These are phyloP conservation scores for Thera obeliscata DNA, from an alignment of 2,888 invertebrate species.

Conservation along the genomic window DNA sequence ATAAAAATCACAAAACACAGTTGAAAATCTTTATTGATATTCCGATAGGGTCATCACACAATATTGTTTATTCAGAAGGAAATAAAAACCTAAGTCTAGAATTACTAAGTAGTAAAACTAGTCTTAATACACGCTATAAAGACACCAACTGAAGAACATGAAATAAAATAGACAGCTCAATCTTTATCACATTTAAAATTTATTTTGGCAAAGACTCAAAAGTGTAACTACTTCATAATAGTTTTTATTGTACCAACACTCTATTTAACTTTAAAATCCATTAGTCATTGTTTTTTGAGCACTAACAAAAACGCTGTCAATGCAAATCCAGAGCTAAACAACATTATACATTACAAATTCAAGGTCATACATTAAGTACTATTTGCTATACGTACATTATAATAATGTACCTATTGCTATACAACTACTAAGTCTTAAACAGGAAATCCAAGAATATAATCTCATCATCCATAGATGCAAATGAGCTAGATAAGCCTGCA, in stretches of 20 bases:
- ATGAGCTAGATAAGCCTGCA: no score
- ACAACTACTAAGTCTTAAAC: no score
- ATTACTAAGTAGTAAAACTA: not conserved
- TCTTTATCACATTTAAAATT: not conserved
- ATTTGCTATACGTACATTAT: not conserved
- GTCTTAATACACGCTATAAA: not conserved
- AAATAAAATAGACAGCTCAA: not conserved
- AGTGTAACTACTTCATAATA: not conserved
- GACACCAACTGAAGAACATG: not conserved
- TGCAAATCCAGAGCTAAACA: not conserved
- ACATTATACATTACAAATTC: conserved; percentile 6
- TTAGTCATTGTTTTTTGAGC: conserved; percentile 4
- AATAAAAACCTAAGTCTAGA: not conserved
- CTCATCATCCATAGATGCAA: no score
- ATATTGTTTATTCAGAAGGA: no score
- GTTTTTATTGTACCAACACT: not conserved
- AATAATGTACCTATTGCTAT: no score
- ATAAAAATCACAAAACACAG: not conserved
- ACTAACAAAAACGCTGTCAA: conserved; percentile 2
- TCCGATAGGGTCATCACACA: not conserved
- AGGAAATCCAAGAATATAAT: no score
- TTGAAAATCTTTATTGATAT: not conserved
- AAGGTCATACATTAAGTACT: conserved; percentile 8
- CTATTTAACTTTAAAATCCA: not conserved
- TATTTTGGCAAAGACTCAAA: not conserved